Conservation (phyloP, 2,797 vertebrate species). For the Megaceryle alcyon region DNA sequence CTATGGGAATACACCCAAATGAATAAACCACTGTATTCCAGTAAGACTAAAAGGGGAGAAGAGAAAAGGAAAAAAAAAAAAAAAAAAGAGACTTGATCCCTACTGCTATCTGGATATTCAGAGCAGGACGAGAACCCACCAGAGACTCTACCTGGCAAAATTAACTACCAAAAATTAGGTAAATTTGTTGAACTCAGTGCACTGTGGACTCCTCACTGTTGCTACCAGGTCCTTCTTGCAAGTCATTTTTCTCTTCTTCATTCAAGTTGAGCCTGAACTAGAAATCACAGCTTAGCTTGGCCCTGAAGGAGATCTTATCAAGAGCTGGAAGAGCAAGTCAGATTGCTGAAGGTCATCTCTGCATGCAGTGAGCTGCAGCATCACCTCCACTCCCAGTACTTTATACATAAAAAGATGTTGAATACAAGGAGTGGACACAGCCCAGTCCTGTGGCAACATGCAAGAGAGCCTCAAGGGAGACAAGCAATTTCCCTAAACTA, state of each 20-base stretch:
- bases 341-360: not conserved
- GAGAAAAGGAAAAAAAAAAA: not conserved
- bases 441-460: conserved; percentile 36
- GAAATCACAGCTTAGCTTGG: not conserved
- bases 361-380: not conserved
- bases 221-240: not conserved
- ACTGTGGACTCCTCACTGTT: not conserved
- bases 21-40: not conserved
- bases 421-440: conserved; percentile 5
- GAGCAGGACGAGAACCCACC: not conserved
- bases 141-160: not conserved
- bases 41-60: not conserved
- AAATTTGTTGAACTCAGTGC: not conserved
- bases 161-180: not conserved
- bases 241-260: not conserved
- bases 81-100: not conserved
- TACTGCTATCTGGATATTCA: not conserved
- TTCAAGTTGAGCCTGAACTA: not conserved
- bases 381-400: not conserved
- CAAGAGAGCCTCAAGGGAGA: conserved; percentile 30
- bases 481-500: conserved; percentile 51
- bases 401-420: not conserved
- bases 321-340: not conserved
- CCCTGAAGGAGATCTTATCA: not conserved
- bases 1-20: not conserved